Base-by-base conservation (phyloP, 2,113 vertebrate genomes). In the Strigops habroptila region DNA sequence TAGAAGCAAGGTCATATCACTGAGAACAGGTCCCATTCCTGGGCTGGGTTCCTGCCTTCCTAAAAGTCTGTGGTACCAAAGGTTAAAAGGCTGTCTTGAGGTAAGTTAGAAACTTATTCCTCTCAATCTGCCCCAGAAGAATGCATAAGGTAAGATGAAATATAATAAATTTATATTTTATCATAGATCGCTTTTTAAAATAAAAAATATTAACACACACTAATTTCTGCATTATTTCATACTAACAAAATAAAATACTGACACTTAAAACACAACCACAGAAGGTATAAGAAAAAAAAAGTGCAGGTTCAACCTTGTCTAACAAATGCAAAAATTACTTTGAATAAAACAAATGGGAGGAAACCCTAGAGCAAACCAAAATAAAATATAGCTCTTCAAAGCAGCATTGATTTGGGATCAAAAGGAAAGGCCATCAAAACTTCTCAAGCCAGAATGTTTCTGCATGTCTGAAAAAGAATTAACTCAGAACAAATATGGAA, bases 401-500 rank as follows among this genome's bases (percentile, higher is more conserved):
- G 97, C 57, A 96, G 79, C 95, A 96, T 70, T 97, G 95, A 97
- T 87, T 91, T 78, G 28, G 90, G 91, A 98, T 97, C 96, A 97
- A 97, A 98, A 93, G 65, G 60, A 97, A 95, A 96, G 91, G 92
- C 95, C 95, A 97, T 97, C 93, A 97, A 95, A 97, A 97, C 82
- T 97, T 96, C 79, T 92, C 71, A 93, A 97, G 96, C 86, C 91
- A 96, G 93, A 95, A 46, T 60, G 94, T 93, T 97, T 94, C 96
- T 96, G 70, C 92, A 94, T 91, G 96, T 97, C 90, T 97, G 97
- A 96, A 92, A 97, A 94, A 96, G 91, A 98, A 98, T 96, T 97
- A 97, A 96, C 71, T 92, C 84, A 92, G 96, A 97, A 97, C 90
- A 97, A 98, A 98, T 97, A 97, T 77, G 88, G 95, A 97, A 97